A percentile compares a stretch with the other conserved stretches of the same genome.
phyloP scores from a whole-genome alignment of 2,797 vertebrate genomes.

The Karalla daura region DNA sequence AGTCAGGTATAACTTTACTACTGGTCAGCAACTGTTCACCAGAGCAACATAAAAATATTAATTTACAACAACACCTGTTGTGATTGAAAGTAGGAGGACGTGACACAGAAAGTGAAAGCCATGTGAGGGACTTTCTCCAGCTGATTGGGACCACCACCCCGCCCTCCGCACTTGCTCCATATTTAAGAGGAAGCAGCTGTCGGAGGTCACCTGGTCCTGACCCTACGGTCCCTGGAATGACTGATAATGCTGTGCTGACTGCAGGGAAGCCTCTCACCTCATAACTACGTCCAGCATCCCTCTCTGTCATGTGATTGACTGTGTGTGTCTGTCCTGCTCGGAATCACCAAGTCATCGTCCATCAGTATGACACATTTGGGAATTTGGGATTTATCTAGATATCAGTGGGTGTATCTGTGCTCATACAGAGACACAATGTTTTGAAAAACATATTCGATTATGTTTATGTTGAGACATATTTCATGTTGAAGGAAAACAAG shows the following conservation, averaged over 20 bases:
- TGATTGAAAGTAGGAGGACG: constrained; percentile 10
- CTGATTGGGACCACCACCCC: background rate
- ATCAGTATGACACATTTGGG: too few relatives aligned
- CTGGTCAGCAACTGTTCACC: background rate
- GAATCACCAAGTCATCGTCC: too few relatives aligned
- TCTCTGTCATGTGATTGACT: constrained; percentile 8
- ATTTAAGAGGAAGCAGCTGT: constrained; percentile 45
- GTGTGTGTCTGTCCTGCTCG: background rate
- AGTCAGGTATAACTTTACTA: background rate
- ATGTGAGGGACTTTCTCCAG: background rate
- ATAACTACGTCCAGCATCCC: background rate
- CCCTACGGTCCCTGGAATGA: constrained; percentile 10
- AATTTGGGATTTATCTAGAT: too few relatives aligned
- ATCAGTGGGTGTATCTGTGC: too few relatives aligned
- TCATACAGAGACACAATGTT: too few relatives aligned
- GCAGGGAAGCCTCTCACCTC: constrained; percentile 11
- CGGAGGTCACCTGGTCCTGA: constrained; percentile 13
- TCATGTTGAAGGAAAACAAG: too few relatives aligned
- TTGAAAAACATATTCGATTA: too few relatives aligned
- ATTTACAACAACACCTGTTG: constrained; percentile 1
- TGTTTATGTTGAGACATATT: too few relatives aligned
- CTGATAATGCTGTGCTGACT: constrained; percentile 35
- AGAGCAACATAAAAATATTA: background rate
- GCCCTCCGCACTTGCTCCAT: constrained; percentile 12
- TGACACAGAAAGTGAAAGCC: constrained; percentile 36